These are phyloP conservation scores for Pyralis farinalis DNA, from an alignment of 2,888 invertebrate genomes.

Conservation along the genomic window DNA sequence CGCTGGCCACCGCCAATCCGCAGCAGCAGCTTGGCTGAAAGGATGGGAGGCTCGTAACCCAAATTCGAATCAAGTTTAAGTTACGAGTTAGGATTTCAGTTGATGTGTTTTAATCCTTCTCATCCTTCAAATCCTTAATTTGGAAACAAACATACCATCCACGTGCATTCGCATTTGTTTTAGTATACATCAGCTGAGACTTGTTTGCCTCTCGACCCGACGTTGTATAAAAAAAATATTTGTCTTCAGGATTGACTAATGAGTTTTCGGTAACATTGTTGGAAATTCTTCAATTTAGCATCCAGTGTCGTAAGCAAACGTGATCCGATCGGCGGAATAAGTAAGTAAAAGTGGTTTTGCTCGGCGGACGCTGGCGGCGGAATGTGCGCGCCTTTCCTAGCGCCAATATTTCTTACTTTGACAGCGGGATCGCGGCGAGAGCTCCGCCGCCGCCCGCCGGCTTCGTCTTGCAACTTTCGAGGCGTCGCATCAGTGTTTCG, in stretches of 20 bases:
- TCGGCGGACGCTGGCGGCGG: constrained; percentile 37
- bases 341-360: constrained; percentile 37
- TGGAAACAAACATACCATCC: too few species aligned
- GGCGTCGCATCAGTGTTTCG: constrained; percentile 59
- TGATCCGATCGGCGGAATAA: constrained; percentile 18
- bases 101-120: too few species aligned
- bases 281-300: not conserved
- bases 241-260: not conserved
- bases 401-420: constrained; percentile 72
- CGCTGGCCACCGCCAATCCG: too few species aligned
- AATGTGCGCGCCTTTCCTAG: constrained; percentile 34
- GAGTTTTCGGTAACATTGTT: constrained; percentile 9
- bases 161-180: too few species aligned
- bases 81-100: too few species aligned
- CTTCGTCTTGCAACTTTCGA: constrained; percentile 64
- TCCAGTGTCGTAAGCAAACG: not conserved
- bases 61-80: too few species aligned
- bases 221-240: too few species aligned
- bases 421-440: constrained; percentile 52
- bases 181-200: too few species aligned
- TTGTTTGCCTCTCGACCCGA: too few species aligned
- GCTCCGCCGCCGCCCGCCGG: constrained; percentile 47
- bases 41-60: too few species aligned
- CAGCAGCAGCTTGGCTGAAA: too few species aligned
- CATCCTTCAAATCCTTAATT: too few species aligned